Base-by-base conservation (phyloP, 2,888 invertebrate species). In the Galerucella pusilla region DNA sequence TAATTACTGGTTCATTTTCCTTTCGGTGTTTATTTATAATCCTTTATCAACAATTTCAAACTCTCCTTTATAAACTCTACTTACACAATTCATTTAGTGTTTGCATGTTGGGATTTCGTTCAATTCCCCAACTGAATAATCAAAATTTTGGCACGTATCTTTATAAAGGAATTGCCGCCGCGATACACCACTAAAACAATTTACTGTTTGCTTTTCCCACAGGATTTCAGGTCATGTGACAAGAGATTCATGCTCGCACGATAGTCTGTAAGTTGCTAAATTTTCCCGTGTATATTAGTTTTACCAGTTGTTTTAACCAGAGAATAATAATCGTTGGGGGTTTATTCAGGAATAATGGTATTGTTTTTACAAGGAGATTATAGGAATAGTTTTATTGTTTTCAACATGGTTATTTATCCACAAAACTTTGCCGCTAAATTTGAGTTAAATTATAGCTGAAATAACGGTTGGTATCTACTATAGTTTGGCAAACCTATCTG, bases 181-280 rank as follows among this genome's bases (percentile, higher is more conserved):
- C 65, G 71, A 76, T 68, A 64, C 66, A 68, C 68, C 69, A 73
- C 60, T 72, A 76, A 79, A 80, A 81, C 79, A 79, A 77, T 80
- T 72, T 76, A 77, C 73, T 81, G 80, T 81, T 81, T 81, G 78
- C 79, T 80, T 76, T 78, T 77, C 77, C 77, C 79, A 71, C 72
- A 74, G 76, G 77, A 77, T 77, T 61, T 60, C 75, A 46, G 72
- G 75, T 79, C 79, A 78, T 78, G 78, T 76, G 78, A 68, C 73
- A 49, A 7, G 25, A 46, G 60, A 72, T 60, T 72, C 60, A 67
- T 20, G 66, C 66, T 45, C 45, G 11, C 69, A 49, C 20, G 61
- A 57, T 69, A 57, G 61, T 60, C 42, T 63, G 49, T 2, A 49
- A 71, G 63, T 71, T 49, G 16, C 46, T 46, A 65, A 46, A 65